Conservation (phyloP, 2,888 invertebrate species). For the Aproaerema taeniolella region DNA sequence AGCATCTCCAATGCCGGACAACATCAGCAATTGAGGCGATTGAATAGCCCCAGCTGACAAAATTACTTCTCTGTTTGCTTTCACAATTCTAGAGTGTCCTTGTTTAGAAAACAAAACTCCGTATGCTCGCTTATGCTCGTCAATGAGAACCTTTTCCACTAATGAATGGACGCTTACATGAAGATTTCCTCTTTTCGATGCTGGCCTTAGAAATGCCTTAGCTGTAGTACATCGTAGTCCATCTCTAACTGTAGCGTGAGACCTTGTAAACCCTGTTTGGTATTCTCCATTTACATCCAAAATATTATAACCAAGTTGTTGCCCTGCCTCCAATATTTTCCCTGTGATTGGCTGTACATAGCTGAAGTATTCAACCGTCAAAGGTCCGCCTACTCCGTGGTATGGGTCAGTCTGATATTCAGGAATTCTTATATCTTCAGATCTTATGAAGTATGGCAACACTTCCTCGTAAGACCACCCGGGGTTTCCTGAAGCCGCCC, state of each 20-base stretch:
- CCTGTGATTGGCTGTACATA: constrained; percentile 83
- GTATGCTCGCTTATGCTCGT: constrained; percentile 78
- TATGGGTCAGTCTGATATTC: constrained; percentile 76
- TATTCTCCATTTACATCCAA: constrained; percentile 85
- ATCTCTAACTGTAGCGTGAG: constrained; percentile 86
- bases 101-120: constrained; percentile 82
- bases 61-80: constrained; percentile 86
- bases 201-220: constrained; percentile 87
- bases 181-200: constrained; percentile 81
- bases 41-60: constrained; percentile 91
- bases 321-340: constrained; percentile 82
- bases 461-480: constrained; percentile 90
- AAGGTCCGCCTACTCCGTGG: constrained; percentile 84
- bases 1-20: constrained; percentile 88
- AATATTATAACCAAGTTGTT: constrained; percentile 82
- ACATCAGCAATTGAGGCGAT: constrained; percentile 90
- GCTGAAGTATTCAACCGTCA: constrained; percentile 84
- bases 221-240: constrained; percentile 90
- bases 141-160: constrained; percentile 82
- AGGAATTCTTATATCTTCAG: constrained; percentile 86
- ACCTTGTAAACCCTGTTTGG: constrained; percentile 88
- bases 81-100: constrained; percentile 69
- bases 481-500: constrained; percentile 83
- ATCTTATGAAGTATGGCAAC: constrained; percentile 87
- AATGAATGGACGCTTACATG: constrained; percentile 83